Evolutionary conservation across 2,797 vertebrate genomes (phyloP), one percentile per base, ranked within the genome.

Genomic region (Coregonus ussuriensis): DNA sequence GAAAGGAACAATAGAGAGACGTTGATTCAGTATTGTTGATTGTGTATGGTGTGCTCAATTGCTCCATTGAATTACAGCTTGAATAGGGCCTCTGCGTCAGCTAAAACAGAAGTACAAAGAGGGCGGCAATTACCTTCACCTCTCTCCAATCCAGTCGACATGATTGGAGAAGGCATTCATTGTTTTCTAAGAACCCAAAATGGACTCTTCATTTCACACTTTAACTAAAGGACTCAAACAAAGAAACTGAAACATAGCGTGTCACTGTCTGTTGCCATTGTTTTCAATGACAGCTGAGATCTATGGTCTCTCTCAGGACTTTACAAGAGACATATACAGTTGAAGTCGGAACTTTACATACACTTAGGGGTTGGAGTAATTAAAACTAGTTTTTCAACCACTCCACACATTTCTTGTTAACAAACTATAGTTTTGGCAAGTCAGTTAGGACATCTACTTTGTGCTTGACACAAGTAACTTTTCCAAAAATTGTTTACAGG

Each of bases 1-100:
- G 5, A 72, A 3, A 54, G 78, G n/a, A 59, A 54, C 33, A 25
- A n/a, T n/a, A 4, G 1, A 59, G 5, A 47, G 66, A 52, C 29
- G 52, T 7, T 33, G 41, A 67, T 53, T 35, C 41, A 3, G 37
- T 53, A 53, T 25, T 33, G 65, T 14, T 1, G 25, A 69, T 31
- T 6, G 15, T 5, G 18, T 63, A 6, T 29, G 67, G 67, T 5
- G 1, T 33, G 65, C 65, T 47, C 41, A 47, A 35, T 18, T 59
- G 69, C 35, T 73, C 13, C 25, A 82, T 25, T 72, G 62, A 56
- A 73, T 41, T 71, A 37, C 6, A 59, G 62, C 47, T 59, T 76
- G 14, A 70, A 69, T 47, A 65, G 25, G 77, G 66, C 59, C 47
- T 37, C 31, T 56, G 69, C 74, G 74, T 74, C 73, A 47, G 41